Evolutionary conservation across 2,113 vertebrate genomes (phyloP).

Genomic region (Cettia cetti): DNA sequence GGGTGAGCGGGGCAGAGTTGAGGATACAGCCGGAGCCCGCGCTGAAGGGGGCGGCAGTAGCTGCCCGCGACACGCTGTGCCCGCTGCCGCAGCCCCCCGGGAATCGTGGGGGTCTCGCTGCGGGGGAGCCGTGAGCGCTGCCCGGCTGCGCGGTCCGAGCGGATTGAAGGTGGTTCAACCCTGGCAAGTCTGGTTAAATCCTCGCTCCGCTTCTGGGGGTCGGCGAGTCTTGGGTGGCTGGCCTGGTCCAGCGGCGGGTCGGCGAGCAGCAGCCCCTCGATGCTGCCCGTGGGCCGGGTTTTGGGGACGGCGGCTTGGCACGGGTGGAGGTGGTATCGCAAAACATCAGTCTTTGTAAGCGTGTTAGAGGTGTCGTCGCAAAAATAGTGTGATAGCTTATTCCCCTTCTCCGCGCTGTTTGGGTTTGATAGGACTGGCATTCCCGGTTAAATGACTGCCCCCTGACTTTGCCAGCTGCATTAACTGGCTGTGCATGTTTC

Average conservation of each 20-base stretch:
- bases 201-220: neutral
- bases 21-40: neutral
- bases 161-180: neutral
- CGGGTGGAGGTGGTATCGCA: neutral
- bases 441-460: accelerated
- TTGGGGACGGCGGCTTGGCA: too few relatives aligned
- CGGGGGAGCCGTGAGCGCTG: neutral
- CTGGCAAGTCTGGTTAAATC: neutral
- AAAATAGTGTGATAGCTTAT: accelerated
- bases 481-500: accelerated
- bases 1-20: too few relatives aligned
- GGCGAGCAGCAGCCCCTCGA: neutral
- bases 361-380: accelerated
- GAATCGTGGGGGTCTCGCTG: neutral
- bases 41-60: neutral
- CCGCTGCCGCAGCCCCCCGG: neutral
- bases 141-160: neutral
- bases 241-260: neutral
- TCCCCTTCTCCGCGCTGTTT: neutral
- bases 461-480: neutral
- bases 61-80: neutral
- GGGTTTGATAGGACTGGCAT: accelerated
- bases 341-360: accelerated
- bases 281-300: neutral
- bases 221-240: neutral